Percentiles rank a stretch among this genome's conserved stretches.
Conservation (phyloP, 2,797 vertebrate species). For the Mionectes olivaceus region DNA sequence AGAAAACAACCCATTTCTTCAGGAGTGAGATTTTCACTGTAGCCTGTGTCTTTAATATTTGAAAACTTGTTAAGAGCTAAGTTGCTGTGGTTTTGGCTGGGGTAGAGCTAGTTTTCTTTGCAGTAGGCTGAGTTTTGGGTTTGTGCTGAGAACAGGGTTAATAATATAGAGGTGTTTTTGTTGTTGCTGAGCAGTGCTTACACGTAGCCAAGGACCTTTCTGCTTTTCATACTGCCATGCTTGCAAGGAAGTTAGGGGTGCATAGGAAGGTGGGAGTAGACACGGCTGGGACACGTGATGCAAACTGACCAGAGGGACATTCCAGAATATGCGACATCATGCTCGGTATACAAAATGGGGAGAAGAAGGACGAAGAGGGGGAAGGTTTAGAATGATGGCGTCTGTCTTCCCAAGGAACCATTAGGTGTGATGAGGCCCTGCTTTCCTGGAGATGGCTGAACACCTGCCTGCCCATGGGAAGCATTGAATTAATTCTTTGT, state of each 20-base stretch:
- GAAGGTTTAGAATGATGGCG: background rate
- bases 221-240: background rate
- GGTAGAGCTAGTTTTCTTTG: background rate
- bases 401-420: background rate
- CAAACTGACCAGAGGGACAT: background rate
- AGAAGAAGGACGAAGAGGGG: background rate
- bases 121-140: background rate
- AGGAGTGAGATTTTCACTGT: background rate
- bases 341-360: background rate
- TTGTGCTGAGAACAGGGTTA: background rate
- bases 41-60: background rate
- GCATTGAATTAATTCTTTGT: background rate
- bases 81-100: background rate
- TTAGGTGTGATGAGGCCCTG: background rate
- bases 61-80: background rate
- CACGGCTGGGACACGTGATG: background rate
- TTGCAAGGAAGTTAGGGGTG: background rate
- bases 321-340: background rate
- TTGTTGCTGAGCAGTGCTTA: background rate
- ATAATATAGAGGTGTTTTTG: background rate
- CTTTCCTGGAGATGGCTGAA: background rate
- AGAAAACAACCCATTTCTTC: background rate
- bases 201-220: background rate
- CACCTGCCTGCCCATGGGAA: background rate
- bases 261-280: background rate